Base-by-base conservation (phyloP, 2,113 vertebrate species). In the Hassar affinis region DNA sequence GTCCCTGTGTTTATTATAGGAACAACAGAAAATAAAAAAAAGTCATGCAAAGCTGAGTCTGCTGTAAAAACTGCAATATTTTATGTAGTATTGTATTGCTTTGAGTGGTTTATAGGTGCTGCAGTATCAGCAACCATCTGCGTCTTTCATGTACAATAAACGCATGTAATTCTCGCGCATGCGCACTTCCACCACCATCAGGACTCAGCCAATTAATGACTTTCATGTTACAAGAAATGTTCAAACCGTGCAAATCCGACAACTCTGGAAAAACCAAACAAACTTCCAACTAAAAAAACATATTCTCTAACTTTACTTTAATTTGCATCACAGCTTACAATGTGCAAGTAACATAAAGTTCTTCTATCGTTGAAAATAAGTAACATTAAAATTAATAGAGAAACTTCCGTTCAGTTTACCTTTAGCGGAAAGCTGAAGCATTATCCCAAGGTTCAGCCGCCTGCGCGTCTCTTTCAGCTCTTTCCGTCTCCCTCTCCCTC, bases 401-500 rank as follows among this genome's bases (percentile, higher is more conserved):
- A 56, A 15, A 10, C 22, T 54, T 56, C 51, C 0, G 18, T 76
- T 76, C 51, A 10, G 2, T 54, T 51, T 82, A 82, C 81, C 71
- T 82, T 76, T 7, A 51, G 6, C 22, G 27, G 15, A 25, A 54
- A 22, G 27, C 17, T 51, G 3, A 62, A 49, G 2, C 69, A 74
- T 82, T 42, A 12, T 57, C 52, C 68, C 12, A 22, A 51, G 0
- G 5, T 4, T 35, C 27, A 61, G 42, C 54, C 2, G 20, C 30
- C 2, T 5, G 11, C 27, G 9, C 30, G 35, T 10, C 59, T 33
- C n/a, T 33, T 45, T 9, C 11, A 49, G 9, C 25, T 51, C 61
- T 42, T n/a, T n/a, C n/a, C n/a, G n/a, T 52, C 47, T 80, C 66
- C 42, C 35, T 69, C 66, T 69, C 66, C 25, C 66, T 42, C 20